Evolutionary conservation across 53 echinoderm and acorn worm genomes (phyloP).

Genomic region (Luidia sarsii): DNA sequence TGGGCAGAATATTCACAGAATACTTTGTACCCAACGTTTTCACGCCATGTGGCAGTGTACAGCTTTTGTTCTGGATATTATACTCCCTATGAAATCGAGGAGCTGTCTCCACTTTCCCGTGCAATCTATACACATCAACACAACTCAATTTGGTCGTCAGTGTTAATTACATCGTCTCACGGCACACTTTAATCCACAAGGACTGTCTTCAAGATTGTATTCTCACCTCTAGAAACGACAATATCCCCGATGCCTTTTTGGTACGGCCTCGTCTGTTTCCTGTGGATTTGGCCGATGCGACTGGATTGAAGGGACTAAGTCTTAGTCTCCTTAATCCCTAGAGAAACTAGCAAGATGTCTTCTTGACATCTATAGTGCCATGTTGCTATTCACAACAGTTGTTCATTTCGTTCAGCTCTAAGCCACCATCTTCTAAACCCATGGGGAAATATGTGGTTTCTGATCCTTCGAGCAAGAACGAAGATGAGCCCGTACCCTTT

Average conservation of each 20-base stretch:
- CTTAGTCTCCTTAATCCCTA: background rate
- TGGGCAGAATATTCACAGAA: no score
- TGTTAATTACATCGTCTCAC: conserved; percentile 24
- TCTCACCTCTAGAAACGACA: background rate
- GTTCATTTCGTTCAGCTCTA: background rate
- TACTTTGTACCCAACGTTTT: no score
- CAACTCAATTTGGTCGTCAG: background rate
- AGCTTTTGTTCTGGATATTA: no score
- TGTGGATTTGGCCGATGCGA: no score
- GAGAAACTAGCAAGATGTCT: no score
- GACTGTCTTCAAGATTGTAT: conserved; percentile 1
- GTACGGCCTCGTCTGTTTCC: no score
- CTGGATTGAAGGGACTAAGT: no score
- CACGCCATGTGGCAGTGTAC: no score
- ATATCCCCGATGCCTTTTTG: background rate
- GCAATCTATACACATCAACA: background rate
- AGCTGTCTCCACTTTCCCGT: no score
- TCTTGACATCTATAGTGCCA: background rate
- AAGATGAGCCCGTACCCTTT: background rate
- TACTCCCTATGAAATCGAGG: no score
- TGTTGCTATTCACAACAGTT: background rate
- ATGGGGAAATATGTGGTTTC: conserved; percentile 3
- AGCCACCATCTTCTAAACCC: background rate
- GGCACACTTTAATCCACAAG: background rate
- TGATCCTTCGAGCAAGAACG: background rate